Evolutionary conservation across 2,797 vertebrate genomes (phyloP).

Genomic region (Danio aesculapii): DNA sequence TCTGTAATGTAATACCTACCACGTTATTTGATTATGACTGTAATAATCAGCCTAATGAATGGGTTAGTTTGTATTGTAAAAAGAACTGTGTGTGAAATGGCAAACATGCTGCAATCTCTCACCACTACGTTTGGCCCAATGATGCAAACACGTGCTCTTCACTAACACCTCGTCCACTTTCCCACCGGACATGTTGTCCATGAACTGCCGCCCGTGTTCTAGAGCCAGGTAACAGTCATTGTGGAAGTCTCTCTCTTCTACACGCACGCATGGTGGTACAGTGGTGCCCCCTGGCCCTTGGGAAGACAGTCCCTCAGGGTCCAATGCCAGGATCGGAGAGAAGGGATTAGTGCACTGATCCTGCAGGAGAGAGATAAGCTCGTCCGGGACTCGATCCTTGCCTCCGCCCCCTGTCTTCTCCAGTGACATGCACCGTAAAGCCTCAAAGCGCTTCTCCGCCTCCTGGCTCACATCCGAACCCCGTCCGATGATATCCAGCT

Average conservation of each 20-base stretch:
- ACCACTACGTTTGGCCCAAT: slow-evolving; percentile 95
- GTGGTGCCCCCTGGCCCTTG: slow-evolving; percentile 75
- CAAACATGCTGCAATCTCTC: slow-evolving; percentile 58
- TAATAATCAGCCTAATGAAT: not conserved
- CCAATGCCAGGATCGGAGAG: slow-evolving; percentile 89
- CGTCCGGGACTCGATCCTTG: slow-evolving; percentile 89
- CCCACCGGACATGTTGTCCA: slow-evolving; percentile 99
- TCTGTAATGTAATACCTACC: not conserved
- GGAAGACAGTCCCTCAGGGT: slow-evolving; percentile 74
- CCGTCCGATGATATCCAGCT: slow-evolving; percentile 94
- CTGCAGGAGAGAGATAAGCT: slow-evolving; percentile 92
- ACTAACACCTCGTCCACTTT: slow-evolving; percentile 96
- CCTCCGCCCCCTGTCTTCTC: slow-evolving; percentile 78
- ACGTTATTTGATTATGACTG: not conserved
- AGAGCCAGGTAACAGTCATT: slow-evolving; percentile 96
- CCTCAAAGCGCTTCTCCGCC: slow-evolving; percentile 93
- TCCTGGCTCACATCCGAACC: slow-evolving; percentile 92
- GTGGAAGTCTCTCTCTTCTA: slow-evolving; percentile 94
- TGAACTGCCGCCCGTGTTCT: slow-evolving; percentile 98
- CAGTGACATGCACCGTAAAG: slow-evolving; percentile 83
- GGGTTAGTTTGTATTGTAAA: not conserved
- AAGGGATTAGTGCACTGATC: slow-evolving; percentile 98
- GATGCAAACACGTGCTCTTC: slow-evolving; percentile 94
- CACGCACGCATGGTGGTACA: slow-evolving; percentile 81
- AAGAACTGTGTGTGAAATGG: not conserved